Evolutionary conservation across 1,140 invertebrate species (phyloP).

Genomic region (Leptinotarsa undecemlineata): DNA sequence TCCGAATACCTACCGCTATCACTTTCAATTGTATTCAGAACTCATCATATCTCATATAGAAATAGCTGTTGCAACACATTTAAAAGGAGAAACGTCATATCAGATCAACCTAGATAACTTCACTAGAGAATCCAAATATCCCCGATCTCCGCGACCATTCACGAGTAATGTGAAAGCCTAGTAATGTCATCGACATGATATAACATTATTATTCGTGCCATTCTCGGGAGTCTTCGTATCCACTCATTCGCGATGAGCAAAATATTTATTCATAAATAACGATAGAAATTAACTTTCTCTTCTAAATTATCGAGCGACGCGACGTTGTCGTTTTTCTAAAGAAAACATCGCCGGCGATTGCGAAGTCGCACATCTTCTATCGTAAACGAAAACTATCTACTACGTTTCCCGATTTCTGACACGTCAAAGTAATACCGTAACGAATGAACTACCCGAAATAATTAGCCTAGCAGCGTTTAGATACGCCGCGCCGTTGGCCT

Average conservation of each 20-base stretch:
- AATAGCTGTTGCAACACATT: no score
- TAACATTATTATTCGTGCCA: no score
- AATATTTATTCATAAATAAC: neutral
- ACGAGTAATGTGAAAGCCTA: neutral
- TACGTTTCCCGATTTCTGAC: neutral
- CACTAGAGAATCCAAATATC: no score
- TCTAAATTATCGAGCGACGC: neutral
- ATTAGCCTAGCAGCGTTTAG: neutral
- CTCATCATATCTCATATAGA: no score
- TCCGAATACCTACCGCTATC: no score
- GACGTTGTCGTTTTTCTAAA: neutral
- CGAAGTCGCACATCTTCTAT: neutral
- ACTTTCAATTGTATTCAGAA: no score
- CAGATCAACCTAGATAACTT: no score
- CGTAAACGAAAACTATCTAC: neutral
- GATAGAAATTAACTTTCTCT: constrained; percentile 4
- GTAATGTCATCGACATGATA: no score
- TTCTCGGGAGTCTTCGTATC: no score
- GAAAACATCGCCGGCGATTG: neutral
- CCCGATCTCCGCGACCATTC: neutral
- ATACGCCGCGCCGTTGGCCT: neutral
- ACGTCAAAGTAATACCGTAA: neutral
- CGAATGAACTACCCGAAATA: constrained; percentile 1
- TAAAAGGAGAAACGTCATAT: no score
- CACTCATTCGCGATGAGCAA: no score